A percentile compares a stretch with the other conserved stretches of the same genome.
Evolutionary conservation across 2,888 invertebrate species (phyloP).

Genomic region (Malachius bipustulatus): DNA sequence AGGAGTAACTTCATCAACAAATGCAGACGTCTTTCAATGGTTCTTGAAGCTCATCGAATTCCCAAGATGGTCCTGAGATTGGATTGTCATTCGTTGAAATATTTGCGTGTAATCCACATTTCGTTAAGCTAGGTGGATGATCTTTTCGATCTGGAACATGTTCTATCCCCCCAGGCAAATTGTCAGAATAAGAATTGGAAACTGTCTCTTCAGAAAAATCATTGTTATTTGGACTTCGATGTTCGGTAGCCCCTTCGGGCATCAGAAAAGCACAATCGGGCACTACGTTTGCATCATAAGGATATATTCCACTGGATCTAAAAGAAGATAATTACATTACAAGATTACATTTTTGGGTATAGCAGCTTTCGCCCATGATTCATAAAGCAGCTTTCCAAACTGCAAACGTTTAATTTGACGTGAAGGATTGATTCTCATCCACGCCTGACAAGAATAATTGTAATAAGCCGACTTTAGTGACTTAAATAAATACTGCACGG

Average conservation of each 20-base stretch:
- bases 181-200: not conserved
- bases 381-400: slow-evolving; percentile 1
- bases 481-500: slow-evolving; percentile 2
- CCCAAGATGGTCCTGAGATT: too few species aligned
- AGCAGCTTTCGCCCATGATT: slow-evolving; percentile 1
- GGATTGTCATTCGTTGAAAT: too few species aligned
- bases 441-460: not conserved
- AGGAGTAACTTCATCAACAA: too few species aligned
- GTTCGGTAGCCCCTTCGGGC: not conserved
- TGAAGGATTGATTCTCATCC: not conserved
- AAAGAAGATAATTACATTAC: not conserved
- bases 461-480: slow-evolving; percentile 1
- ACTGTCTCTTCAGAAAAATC: slow-evolving; percentile 1
- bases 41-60: too few species aligned
- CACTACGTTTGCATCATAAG: slow-evolving; percentile 2
- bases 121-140: too few species aligned
- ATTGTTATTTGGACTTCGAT: not conserved
- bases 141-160: too few species aligned
- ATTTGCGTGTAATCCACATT: too few species aligned
- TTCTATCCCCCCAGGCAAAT: not conserved
- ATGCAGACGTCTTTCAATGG: too few species aligned
- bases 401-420: slow-evolving; percentile 2
- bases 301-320: not conserved
- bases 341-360: not conserved
- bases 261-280: slow-evolving; percentile 3